Evolutionary conservation across 2,113 vertebrate species (phyloP), one percentile per base, ranked within the genome.

Genomic region (Ceuthmochares aereus): DNA sequence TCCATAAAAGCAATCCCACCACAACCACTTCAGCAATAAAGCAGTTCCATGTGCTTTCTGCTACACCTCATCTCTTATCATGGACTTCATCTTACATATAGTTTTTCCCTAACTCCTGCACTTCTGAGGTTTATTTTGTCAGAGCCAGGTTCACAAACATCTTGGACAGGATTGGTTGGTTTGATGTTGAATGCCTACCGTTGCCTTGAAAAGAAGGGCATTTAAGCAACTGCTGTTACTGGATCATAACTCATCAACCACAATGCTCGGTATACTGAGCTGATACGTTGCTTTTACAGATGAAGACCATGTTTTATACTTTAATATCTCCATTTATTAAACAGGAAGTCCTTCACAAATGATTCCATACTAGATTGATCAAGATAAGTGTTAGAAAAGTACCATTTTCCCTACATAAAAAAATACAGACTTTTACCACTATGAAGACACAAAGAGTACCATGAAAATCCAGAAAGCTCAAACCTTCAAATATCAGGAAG

Each of bases 401-500:
- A 97, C 77, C 93, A 97, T 98, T 98, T 97, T 83, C 96, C 87
- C 95, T 98, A 98, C 98, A 97, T 98, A 98, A 96, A 98, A 98
- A 98, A 98, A 98, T 98, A 98, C 98, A 98, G 97, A 96, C 97
- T 97, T 95, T 98, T 97, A 97, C 97, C 96, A 97, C 98, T 97
- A 98, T 87, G 97, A 97, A 98, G 97, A 98, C 95, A 90, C 87
- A 91, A 97, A 93, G 94, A 97, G 96, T 98, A 98, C 97, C 95
- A 12, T 97, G 97, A 97, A 96, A 97, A 97, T 89, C 76, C 64
- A 42, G 36, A 90, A 79, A 96, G 81, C 64, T 92, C 84, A 66
- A 69, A 93, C 94, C 82, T 94, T 96, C 95, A 95, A 96, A 89
- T 94, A 97, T 92, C 91, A 90, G 93, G 96, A 86, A 90, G 79